phyloP scores from a whole-genome alignment of 2,113 vertebrate species.

The Acanthisitta chloris region DNA sequence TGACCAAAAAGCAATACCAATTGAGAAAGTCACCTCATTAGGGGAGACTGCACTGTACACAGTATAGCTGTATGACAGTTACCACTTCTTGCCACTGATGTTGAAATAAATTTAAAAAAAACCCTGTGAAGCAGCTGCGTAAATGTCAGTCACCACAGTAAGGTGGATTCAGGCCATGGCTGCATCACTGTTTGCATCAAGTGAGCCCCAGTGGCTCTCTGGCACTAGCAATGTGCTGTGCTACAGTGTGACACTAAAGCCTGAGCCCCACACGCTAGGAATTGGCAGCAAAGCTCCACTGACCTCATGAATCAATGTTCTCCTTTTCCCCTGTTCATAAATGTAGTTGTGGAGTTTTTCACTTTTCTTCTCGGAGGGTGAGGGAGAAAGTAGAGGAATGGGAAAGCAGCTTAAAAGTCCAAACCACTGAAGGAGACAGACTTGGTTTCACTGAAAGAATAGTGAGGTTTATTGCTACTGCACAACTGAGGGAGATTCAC shows the following conservation, averaged over 20 bases:
- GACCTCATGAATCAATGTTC: background rate
- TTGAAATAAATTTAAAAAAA: background rate
- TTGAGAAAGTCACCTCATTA: background rate
- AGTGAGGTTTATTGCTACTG: background rate
- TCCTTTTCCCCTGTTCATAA: background rate
- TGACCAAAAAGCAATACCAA: background rate
- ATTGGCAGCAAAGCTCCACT: background rate
- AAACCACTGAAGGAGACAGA: background rate
- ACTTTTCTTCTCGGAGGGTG: background rate
- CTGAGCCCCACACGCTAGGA: background rate
- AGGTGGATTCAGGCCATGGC: background rate
- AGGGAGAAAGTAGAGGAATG: background rate
- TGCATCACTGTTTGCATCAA: background rate
- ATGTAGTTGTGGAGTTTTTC: background rate
- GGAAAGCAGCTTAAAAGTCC: background rate
- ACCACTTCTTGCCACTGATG: background rate
- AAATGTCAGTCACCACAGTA: background rate
- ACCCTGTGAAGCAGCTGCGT: background rate
- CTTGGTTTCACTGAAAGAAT: background rate
- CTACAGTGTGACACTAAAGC: rapidly evolving
- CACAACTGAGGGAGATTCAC: background rate
- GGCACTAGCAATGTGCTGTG: background rate
- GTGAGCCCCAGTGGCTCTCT: background rate
- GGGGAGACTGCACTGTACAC: background rate
- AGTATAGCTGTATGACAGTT: background rate